A percentile compares a stretch with the other conserved stretches of the same genome.
These are phyloP conservation scores for Amblyornis subalaris DNA, from an alignment of 2,113 vertebrate genomes.

Conservation along the genomic window DNA sequence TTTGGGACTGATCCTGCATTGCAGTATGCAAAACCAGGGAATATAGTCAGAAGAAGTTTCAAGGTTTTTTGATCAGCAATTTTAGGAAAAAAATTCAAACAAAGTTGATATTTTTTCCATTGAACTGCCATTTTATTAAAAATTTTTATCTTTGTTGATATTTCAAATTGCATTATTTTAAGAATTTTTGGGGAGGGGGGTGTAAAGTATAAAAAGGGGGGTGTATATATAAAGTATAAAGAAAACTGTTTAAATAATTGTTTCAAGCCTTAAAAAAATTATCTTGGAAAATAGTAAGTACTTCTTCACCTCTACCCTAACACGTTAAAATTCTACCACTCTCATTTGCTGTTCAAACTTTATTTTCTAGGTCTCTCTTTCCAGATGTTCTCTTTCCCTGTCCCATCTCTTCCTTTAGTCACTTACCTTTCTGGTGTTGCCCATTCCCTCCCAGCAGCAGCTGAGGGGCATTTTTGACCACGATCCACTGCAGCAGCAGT, in stretches of 20 bases:
- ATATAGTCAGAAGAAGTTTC: background rate
- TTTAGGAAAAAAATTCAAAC: background rate
- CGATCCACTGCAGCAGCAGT: background rate
- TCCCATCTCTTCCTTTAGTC: background rate
- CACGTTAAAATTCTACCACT: background rate
- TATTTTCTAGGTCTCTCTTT: background rate
- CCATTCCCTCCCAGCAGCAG: background rate
- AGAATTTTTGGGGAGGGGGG: background rate
- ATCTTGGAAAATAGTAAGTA: background rate
- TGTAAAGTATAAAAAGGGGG: background rate
- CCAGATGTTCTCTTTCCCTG: background rate
- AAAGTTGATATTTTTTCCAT: background rate
- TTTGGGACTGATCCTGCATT: background rate
- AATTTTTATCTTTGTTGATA: background rate
- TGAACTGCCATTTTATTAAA: background rate
- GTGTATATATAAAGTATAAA: background rate
- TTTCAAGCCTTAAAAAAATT: background rate
- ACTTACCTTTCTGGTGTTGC: background rate
- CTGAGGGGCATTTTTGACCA: background rate
- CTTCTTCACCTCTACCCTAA: background rate
- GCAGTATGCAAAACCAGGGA: background rate
- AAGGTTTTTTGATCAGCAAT: background rate
- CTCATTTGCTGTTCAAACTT: background rate
- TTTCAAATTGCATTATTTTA: background rate
- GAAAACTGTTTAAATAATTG: background rate